Evolutionary conservation across 2,888 invertebrate species (phyloP).

Genomic region (Odontocerum albicorne): DNA sequence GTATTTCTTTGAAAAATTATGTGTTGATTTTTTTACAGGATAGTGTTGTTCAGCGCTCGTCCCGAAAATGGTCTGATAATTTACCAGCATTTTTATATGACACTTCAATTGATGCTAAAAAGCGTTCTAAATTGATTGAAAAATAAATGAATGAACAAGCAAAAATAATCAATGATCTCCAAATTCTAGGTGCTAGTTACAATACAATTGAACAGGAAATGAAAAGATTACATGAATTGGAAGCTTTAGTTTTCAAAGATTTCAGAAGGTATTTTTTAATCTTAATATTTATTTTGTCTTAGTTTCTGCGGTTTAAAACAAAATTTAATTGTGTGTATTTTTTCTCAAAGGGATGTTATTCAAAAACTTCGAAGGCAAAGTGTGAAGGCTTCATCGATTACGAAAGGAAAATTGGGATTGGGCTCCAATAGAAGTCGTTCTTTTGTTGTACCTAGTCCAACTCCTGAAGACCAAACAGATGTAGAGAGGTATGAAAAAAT

Average conservation of each 20-base stretch:
- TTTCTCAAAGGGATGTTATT: slow-evolving; percentile 94
- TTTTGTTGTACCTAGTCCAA: slow-evolving; percentile 71
- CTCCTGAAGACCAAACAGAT: slow-evolving; percentile 62
- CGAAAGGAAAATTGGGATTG: slow-evolving; percentile 75
- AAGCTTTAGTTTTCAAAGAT: slow-evolving; percentile 92
- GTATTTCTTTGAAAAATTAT: not conserved
- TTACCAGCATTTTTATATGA: slow-evolving; percentile 85
- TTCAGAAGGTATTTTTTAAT: slow-evolving; percentile 65
- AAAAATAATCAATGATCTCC: slow-evolving; percentile 90
- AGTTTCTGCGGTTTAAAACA: not conserved
- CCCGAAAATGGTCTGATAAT: slow-evolving; percentile 70
- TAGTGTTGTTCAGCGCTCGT: slow-evolving; percentile 64
- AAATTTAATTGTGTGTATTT: not conserved
- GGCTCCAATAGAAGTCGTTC: slow-evolving; percentile 76
- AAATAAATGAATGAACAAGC: slow-evolving; percentile 98
- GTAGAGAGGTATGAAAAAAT: slow-evolving; percentile 52
- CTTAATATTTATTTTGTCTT: not conserved
- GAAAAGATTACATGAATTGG: slow-evolving; percentile 87
- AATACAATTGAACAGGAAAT: slow-evolving; percentile 91
- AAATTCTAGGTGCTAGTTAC: slow-evolving; percentile 84
- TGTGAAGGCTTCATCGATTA: slow-evolving; percentile 73
- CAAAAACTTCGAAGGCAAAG: slow-evolving; percentile 86
- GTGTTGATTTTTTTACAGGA: slow-evolving; percentile 50
- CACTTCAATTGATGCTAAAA: slow-evolving; percentile 75
- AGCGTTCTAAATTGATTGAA: slow-evolving; percentile 90